Percentiles rank a stretch among this genome's conserved stretches.
Conservation (phyloP, 2,888 invertebrate genomes). For the Ornithoptera alexandrae region DNA sequence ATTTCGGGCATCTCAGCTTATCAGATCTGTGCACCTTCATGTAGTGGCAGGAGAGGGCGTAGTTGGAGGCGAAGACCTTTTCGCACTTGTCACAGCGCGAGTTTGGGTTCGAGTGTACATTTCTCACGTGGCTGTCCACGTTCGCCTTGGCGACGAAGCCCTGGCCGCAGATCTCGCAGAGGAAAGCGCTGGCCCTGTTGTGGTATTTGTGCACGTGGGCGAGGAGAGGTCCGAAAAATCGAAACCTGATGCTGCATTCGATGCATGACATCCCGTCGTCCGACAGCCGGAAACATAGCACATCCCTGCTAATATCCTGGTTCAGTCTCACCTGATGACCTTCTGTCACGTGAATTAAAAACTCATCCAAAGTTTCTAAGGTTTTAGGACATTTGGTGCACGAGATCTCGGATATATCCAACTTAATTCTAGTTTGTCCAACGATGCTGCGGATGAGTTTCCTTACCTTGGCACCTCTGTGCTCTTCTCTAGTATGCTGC, state of each 20-base stretch:
- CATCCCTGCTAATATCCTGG: slow-evolving; percentile 33
- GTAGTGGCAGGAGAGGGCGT: slow-evolving; percentile 42
- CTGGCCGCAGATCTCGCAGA: slow-evolving; percentile 61
- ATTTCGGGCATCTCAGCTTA: slow-evolving; percentile 54
- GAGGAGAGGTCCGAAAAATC: slow-evolving; percentile 51
- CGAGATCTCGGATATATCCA: slow-evolving; percentile 48
- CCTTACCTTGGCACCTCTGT: slow-evolving; percentile 41
- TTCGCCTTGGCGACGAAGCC: slow-evolving; percentile 54
- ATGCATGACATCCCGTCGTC: slow-evolving; percentile 50
- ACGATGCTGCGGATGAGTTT: slow-evolving; percentile 37
- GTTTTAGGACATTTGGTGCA: slow-evolving; percentile 48
- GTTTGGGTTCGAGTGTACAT: slow-evolving; percentile 43
- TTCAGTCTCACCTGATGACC: slow-evolving; percentile 40
- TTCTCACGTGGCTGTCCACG: slow-evolving; percentile 53
- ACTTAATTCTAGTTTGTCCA: slow-evolving; percentile 42
- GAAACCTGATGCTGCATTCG: slow-evolving; percentile 49
- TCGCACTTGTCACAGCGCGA: slow-evolving; percentile 41
- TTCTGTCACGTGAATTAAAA: slow-evolving; percentile 41
- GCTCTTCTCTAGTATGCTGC: slow-evolving; percentile 43
- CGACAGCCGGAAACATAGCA: slow-evolving; percentile 46
- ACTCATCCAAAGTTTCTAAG: slow-evolving; percentile 40
- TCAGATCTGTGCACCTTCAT: slow-evolving; percentile 29
- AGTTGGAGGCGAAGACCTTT: slow-evolving; percentile 42
- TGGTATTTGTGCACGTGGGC: slow-evolving; percentile 49
- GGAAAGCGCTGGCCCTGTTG: slow-evolving; percentile 38